Base-by-base conservation (phyloP, 2,888 invertebrate genomes). In the Hypomecis punctinalis region DNA sequence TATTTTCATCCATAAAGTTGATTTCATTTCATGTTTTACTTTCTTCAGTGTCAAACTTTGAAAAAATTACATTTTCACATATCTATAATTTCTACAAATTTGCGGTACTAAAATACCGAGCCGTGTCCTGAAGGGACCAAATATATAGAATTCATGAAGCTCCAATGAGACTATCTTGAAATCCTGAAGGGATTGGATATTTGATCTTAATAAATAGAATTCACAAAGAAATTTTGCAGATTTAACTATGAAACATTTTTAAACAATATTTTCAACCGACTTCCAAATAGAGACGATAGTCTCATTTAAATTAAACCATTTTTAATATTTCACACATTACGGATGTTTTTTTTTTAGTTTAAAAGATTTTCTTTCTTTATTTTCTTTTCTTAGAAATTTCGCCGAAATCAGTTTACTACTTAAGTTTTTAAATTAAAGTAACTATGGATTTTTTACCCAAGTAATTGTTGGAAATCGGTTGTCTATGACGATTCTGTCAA, bases 181-280 rank as follows among this genome's bases (percentile, higher is more conserved):
- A 65, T 66, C 67, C 67, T 45, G 58, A 69, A 53, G 61, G 69
- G 65, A 59, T 65, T 23, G 10, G 5, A 37, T 33, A 43, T 35
- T 10, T 9, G 8, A 8, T 40, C 57, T 61, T 63, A 61, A 8
- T 8, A 7, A 33, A 46, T 51, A 64, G 5, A 51, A 64, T 55
- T 33, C 45, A 53, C 63, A 51, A 51, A 64, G 63, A 55, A 64
- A 47, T 47, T 46, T 63, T 13, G 37, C 37, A 37, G 0, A 51
- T 33, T 10, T 33, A 3, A 23, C 8, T 23, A 23, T 46, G 46
- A 46, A 6, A 23, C 23, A 9, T 23, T 46, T 46, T 23, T 5
- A 11, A 11, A 23, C 5, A 46, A 39, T 8, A 39, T 39, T 8
- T 8, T 9, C 6, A 39, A 39, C 7, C 39, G 9, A 39, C 9